Evolutionary conservation across 2,113 vertebrate genomes (phyloP), one percentile per base, ranked within the genome.

Genomic region (Neolamprologus modestus): DNA sequence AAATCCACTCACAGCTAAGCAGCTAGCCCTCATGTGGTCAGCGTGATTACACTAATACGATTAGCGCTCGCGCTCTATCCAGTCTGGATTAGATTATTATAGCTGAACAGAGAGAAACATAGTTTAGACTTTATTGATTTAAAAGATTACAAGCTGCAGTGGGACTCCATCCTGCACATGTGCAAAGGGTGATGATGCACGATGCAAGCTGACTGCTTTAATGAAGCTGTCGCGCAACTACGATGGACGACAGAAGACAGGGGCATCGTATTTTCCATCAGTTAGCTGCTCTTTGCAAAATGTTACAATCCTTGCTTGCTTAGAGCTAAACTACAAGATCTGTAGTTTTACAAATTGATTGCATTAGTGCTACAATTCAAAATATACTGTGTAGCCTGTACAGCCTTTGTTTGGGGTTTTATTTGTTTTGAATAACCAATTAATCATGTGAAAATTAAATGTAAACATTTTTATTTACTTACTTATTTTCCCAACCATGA

Each of bases 21-120:
- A 84, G 86, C 91, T 42, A 63, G 87, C 85, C 90, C 89, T 84
- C 88, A 80, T 88, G 92, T 89, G 91, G 90, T 90, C 92, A 90
- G 89, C 82, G 10, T 89, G 92, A 95, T 96, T 94, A 92, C 89
- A 68, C 85, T 94, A 94, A 95, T 94, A 87, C 84, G 87, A 94
- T 95, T 94, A 92, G 86, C 84, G 53, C 37, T 71, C 40, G 86
- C 52, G 92, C 91, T 87, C 87, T 91, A 88, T 91, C 91, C 76
- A 52, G n/a, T 52, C 90, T 57, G 89, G 91, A 95, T 95, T 92
- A 93, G 80, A 59, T 59, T 28, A 59, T 28, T 59, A 59, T 59
- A 87, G 88, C 91, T 85, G 87, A 92, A 83, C 33, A 31, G 79
- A 90, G 78, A 92, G 78, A 93, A 91, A 88, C 89, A 91, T 91